Evolutionary conservation across 2,888 invertebrate species (phyloP).

Genomic region (Leptopilina myrica): DNA sequence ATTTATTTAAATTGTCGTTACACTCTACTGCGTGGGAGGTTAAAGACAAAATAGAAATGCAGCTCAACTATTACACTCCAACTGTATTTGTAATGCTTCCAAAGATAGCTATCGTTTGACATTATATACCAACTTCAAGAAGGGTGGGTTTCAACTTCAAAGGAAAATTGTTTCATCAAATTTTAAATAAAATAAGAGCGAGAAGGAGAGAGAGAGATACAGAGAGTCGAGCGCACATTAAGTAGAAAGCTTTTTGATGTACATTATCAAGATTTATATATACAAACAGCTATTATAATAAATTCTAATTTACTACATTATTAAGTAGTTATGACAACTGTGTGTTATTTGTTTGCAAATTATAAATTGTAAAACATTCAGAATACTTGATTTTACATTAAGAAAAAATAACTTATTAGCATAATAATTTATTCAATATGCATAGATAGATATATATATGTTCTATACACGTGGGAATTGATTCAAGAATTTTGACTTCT

Average conservation of each 20-base stretch:
- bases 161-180: background rate
- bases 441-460: too few relatives aligned
- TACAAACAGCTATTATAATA: too few relatives aligned
- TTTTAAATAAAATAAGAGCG: background rate
- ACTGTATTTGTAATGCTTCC: slow-evolving; percentile 5
- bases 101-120: slow-evolving; percentile 32
- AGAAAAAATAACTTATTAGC: too few relatives aligned
- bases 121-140: slow-evolving; percentile 10
- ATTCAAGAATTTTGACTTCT: too few relatives aligned
- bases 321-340: too few relatives aligned
- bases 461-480: too few relatives aligned
- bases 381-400: too few relatives aligned
- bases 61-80: slow-evolving; percentile 26
- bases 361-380: too few relatives aligned
- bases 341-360: too few relatives aligned
- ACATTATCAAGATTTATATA: too few relatives aligned
- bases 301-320: too few relatives aligned
- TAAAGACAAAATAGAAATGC: slow-evolving; percentile 22
- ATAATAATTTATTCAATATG: too few relatives aligned
- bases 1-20: background rate
- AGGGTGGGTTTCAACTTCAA: background rate
- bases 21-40: slow-evolving; percentile 9
- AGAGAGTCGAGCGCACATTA: background rate
- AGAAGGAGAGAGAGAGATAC: background rate
- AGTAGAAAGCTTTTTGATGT: slow-evolving; percentile 2